Conservation (phyloP, 2,888 invertebrate species). For the Xanthorhoe spadicearia region DNA sequence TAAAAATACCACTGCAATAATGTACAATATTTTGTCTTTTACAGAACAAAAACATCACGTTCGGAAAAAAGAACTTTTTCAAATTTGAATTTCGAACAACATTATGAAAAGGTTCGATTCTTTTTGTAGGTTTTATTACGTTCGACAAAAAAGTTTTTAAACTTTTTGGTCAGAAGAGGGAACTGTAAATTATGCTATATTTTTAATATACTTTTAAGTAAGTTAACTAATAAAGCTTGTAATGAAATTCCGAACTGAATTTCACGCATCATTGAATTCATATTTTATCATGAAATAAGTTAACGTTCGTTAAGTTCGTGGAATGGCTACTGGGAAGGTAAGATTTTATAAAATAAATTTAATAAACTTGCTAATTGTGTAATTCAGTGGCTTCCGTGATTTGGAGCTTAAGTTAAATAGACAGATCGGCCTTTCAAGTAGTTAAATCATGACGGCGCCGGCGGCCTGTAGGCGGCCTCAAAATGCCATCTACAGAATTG, state of each 20-base stretch:
- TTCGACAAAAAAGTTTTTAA: background rate
- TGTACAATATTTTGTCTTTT: background rate
- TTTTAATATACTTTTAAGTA: background rate
- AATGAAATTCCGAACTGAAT: background rate
- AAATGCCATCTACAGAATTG: no score
- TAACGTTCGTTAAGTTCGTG: no score
- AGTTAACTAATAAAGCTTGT: background rate
- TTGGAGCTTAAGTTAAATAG: no score
- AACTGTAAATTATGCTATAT: background rate
- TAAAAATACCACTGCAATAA: no score
- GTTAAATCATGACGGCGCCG: no score
- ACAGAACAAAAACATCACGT: background rate
- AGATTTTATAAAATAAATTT: no score
- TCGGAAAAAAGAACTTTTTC: background rate
- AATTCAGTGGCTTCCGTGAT: no score
- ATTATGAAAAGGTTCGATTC: background rate
- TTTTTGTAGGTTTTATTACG: background rate
- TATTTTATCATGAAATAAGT: background rate
- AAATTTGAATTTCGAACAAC: background rate
- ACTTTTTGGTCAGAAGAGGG: background rate
- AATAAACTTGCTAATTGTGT: no score
- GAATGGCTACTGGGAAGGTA: background rate
- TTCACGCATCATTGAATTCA: background rate
- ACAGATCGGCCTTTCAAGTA: no score
- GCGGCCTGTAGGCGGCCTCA: no score